Base-by-base conservation (phyloP, 2,888 invertebrate species). In the Neoscelio sp. region DNA sequence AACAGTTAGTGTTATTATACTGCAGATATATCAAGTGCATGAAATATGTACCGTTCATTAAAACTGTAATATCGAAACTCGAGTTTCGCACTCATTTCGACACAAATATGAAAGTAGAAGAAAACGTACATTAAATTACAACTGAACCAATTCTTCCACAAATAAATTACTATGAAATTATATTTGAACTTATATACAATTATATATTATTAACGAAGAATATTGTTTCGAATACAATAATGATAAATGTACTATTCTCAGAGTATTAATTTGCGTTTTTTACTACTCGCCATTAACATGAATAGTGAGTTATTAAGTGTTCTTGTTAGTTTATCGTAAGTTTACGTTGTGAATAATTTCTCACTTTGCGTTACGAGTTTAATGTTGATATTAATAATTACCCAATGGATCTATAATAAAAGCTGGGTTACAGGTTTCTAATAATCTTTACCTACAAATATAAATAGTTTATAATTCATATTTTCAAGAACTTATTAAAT, bases 331-430 rank as follows among this genome's bases (percentile, higher is more conserved):
- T 56, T 10, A 46, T 40, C 23, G 26, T 12, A 10, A 64, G 56
- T 65, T 74, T 62, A 44, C 50, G 17, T 13, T n/a, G 15, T 65
- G 65, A 74, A 74, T 74, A 74, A 74, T 74, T 74, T 74, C 30
- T 56, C 23, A 40, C 30, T 50, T 10, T 20, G 3, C 28, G 48
- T 38, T 4, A 8, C 8, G 54, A 73, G 44, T 62, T 54, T 44
- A 42, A 28, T n/a, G 23, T 60, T 46, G 48, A 64, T 73, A 64
- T 64, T 64, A 64, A 64, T 64, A 62, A 73, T 62, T 62, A 52
- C 42, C 4, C 50, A 54, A 71, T 44, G 28, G 12, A n/a, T 23
- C 13, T 13, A 18, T 35, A 13, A 44, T 62, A 44, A 52, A 62
- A 5, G 42, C 13, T 13, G 15, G 38, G 33, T 20, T 23, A 46